Conservation (phyloP, 2,888 invertebrate species). For the Leptinotarsa rubiginosa region DNA sequence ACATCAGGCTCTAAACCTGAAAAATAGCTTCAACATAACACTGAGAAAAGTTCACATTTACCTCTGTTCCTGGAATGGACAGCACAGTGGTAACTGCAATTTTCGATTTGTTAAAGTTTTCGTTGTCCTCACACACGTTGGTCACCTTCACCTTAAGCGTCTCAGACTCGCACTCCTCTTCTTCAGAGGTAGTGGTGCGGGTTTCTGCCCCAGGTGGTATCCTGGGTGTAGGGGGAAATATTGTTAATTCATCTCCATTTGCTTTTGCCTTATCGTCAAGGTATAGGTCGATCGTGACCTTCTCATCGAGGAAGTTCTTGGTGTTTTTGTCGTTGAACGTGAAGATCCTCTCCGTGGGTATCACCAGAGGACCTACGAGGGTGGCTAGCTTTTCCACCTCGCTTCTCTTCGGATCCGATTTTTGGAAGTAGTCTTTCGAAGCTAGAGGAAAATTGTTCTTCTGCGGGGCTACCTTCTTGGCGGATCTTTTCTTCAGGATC, state of each 20-base stretch:
- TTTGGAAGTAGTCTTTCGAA: slow-evolving; percentile 42
- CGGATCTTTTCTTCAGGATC: slow-evolving; percentile 41
- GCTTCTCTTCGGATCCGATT: slow-evolving; percentile 19
- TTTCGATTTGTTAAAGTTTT: slow-evolving; percentile 37
- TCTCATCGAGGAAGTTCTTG: slow-evolving; percentile 15
- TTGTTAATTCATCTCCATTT: background rate
- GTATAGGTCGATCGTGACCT: slow-evolving; percentile 4
- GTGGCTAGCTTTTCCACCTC: slow-evolving; percentile 5
- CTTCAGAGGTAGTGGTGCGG: background rate
- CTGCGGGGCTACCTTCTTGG: slow-evolving; percentile 25
- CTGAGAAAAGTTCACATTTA: slow-evolving; percentile 28
- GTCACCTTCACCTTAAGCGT: slow-evolving; percentile 12
- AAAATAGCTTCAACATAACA: background rate
- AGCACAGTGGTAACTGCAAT: slow-evolving; percentile 43
- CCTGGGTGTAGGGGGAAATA: background rate
- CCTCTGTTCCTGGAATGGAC: slow-evolving; percentile 40
- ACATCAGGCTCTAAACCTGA: too few relatives aligned
- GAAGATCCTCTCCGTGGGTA: background rate
- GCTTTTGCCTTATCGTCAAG: slow-evolving; percentile 1
- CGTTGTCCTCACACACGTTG: slow-evolving; percentile 39
- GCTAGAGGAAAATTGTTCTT: slow-evolving; percentile 42
- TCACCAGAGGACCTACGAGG: background rate
- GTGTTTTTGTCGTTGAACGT: background rate
- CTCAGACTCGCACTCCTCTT: background rate
- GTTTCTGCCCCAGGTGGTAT: background rate